Percentiles rank a stretch among this genome's conserved stretches.
These are phyloP conservation scores for Desoria tigrina DNA, from an alignment of 2,888 invertebrate species.

Conservation along the genomic window DNA sequence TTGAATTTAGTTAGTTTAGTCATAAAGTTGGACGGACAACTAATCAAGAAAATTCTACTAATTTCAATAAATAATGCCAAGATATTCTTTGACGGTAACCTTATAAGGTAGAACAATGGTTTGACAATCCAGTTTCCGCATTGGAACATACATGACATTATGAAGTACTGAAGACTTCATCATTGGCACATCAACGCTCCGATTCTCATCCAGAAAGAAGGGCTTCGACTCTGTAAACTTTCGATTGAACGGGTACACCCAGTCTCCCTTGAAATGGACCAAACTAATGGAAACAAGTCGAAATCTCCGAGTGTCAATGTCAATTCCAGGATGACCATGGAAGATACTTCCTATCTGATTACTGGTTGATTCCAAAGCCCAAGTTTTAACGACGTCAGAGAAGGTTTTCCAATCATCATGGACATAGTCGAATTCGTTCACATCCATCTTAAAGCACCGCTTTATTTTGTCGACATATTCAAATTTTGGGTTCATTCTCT, in stretches of 20 bases:
- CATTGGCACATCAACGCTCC: conserved; percentile 22
- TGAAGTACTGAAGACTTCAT: conserved; percentile 24
- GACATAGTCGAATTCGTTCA: conserved; percentile 20
- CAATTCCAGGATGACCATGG: conserved; percentile 22
- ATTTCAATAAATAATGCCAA: background rate
- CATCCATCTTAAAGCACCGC: background rate
- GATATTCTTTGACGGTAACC: background rate
- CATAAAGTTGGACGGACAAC: too few species aligned
- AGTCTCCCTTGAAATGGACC: conserved; percentile 28
- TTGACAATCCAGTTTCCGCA: conserved; percentile 23
- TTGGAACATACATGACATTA: conserved; percentile 27
- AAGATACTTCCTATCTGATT: conserved; percentile 13
- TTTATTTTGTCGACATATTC: too few species aligned
- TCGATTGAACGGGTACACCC: conserved; percentile 32
- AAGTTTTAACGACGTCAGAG: conserved; percentile 15
- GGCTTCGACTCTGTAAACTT: conserved; percentile 7
- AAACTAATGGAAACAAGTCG: conserved; percentile 25
- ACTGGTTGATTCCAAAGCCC: conserved; percentile 16
- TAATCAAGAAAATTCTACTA: too few species aligned
- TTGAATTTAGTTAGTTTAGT: background rate
- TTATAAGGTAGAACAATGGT: conserved; percentile 26
- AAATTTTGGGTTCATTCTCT: too few species aligned
- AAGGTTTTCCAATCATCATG: conserved; percentile 2
- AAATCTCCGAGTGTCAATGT: conserved; percentile 3
- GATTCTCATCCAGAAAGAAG: conserved; percentile 21